Conservation (phyloP, 2,113 vertebrate genomes). For the Pionites leucogaster region DNA sequence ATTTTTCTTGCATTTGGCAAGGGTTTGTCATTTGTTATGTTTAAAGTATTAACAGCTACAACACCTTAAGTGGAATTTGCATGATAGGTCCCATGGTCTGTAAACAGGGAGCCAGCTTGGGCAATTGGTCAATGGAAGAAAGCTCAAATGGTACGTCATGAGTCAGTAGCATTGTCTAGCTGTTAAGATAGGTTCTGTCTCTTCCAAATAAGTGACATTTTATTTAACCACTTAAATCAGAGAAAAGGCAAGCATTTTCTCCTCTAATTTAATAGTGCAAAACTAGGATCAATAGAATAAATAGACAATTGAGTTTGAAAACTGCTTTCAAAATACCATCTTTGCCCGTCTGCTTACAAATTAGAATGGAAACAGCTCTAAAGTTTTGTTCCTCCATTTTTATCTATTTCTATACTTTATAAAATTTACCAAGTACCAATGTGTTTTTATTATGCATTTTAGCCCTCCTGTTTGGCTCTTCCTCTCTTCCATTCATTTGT, state of each 20-base stretch:
- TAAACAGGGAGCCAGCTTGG: background rate
- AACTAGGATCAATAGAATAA: background rate
- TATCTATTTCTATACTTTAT: background rate
- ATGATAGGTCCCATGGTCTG: background rate
- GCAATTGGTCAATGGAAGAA: background rate
- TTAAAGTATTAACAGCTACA: background rate
- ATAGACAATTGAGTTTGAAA: background rate
- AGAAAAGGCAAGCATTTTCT: background rate
- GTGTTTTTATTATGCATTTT: background rate
- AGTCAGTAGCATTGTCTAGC: background rate
- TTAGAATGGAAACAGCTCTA: background rate
- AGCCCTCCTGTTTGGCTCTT: background rate
- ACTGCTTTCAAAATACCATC: background rate
- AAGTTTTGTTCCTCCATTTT: background rate
- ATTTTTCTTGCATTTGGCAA: background rate
- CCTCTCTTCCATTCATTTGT: background rate
- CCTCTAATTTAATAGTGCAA: background rate
- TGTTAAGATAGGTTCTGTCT: background rate
- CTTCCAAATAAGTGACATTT: background rate
- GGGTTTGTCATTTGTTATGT: background rate
- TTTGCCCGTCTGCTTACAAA: background rate
- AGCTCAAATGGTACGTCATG: background rate
- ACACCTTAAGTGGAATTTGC: background rate
- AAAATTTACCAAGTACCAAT: background rate
- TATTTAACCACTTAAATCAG: background rate